Evolutionary conservation across 1,140 invertebrate species (phyloP), one percentile per base, ranked within the genome.

Genomic region (Heliconius hermathena): DNA sequence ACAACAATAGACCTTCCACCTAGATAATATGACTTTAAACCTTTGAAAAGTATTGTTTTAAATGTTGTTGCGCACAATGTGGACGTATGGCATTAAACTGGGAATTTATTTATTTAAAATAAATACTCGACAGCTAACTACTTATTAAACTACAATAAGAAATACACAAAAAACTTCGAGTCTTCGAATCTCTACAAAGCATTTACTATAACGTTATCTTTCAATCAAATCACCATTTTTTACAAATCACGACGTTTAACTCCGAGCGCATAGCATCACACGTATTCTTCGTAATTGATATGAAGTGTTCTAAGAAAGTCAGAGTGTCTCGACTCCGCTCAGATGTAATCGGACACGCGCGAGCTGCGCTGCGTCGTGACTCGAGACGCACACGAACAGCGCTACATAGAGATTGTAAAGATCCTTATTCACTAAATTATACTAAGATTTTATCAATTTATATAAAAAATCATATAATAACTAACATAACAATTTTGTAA

Each of bases 211-310:
- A 11, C 8, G 41, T 22, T 29, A 66, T 66, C 60, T 66, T 66
- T 2, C 9, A 4, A 66, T 66, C 2, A 29, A 66, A 16, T 66
- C 26, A 29, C 60, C 22, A 66, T n/a, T 29, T 66, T 66, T 26
- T 5, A 26, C 60, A 13, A 22, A 29, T 29, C 26, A 66, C 13
- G 60, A 66, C 13, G 60, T 66, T 16, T 41, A 46, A 29, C 26
- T 74, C 33, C 0, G 29, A 71, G 57, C 57, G 74, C 57, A 76
- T 49, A 29, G 22, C 74, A 76, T 76, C 74, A 49, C 41, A 71
- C 74, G 74, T 75, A 57, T 75, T 75, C 54, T 72, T 22, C 76
- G 78, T 76, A 82, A 82, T 75, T 82, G 70, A 77, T 77, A 49
- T 73, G 33, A 57, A 29, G 71, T 57, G 49, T 78, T 78, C 76